phyloP scores from a whole-genome alignment of 2,113 vertebrate genomes.

The Neotoma lepida region DNA sequence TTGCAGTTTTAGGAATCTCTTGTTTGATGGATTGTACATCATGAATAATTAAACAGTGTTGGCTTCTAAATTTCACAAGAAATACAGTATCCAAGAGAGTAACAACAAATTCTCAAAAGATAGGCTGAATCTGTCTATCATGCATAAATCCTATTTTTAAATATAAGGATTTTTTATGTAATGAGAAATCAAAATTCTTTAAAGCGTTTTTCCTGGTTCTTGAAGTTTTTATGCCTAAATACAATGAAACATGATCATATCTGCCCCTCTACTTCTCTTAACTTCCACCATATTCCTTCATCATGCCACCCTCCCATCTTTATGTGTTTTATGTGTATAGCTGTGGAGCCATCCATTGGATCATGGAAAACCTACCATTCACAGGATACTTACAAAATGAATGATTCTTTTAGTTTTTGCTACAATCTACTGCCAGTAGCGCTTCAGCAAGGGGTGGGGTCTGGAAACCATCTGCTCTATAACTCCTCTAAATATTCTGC shows the following conservation, averaged over 20 bases:
- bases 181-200: slow-evolving; percentile 76
- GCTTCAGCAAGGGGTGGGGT: neutral
- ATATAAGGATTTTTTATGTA: slow-evolving; percentile 68
- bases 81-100: slow-evolving; percentile 73
- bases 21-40: slow-evolving; percentile 69
- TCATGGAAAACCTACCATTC: neutral
- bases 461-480: too few species aligned
- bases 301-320: neutral
- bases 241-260: neutral
- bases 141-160: slow-evolving; percentile 77
- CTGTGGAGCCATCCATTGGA: neutral
- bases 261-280: neutral
- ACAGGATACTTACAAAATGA: neutral
- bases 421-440: neutral
- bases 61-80: slow-evolving; percentile 76
- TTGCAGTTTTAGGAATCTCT: slow-evolving; percentile 66
- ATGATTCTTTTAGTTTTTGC: too few species aligned
- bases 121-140: slow-evolving; percentile 74
- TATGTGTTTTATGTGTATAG: too few species aligned
- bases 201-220: neutral
- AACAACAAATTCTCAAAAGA: slow-evolving; percentile 78
- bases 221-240: too few species aligned
- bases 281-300: neutral
- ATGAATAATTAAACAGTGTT: slow-evolving; percentile 82
- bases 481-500: too few species aligned